Conservation (phyloP, 2,888 invertebrate genomes). For the Eutolmus rufibarbis region DNA sequence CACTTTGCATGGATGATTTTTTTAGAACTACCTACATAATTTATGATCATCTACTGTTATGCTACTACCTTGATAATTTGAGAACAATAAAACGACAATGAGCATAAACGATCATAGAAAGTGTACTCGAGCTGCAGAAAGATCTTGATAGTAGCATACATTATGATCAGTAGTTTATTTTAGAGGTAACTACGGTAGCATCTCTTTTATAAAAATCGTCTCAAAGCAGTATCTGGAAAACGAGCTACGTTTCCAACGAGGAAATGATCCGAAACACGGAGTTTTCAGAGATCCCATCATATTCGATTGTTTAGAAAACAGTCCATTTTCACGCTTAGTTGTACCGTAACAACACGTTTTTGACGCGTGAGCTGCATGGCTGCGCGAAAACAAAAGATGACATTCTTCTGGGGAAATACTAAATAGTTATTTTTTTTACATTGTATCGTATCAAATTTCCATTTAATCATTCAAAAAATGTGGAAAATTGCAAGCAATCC, state of each 20-base stretch:
- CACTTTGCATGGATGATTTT: background rate
- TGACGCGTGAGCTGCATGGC: background rate
- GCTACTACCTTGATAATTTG: background rate
- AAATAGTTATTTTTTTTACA: background rate
- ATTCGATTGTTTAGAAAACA: background rate
- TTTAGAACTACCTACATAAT: background rate
- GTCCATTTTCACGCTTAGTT: background rate
- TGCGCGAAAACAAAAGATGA: background rate
- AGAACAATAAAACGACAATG: background rate
- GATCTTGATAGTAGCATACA: background rate
- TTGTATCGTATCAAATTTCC: background rate
- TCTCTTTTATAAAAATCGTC: background rate
- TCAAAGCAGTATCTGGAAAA: background rate
- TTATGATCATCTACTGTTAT: background rate
- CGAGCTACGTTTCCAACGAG: background rate
- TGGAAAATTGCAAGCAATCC: constrained; percentile 11
- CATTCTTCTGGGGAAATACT: constrained; percentile 3
- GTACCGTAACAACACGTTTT: background rate
- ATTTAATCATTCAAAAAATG: background rate
- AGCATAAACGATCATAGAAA: background rate
- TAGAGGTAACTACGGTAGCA: background rate
- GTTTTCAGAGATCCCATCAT: background rate
- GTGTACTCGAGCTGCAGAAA: background rate
- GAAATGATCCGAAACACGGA: background rate
- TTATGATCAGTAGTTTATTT: background rate